Percentiles rank a stretch among this genome's conserved stretches.
phyloP scores from a whole-genome alignment of 2,888 invertebrate genomes.

The Aleiodes testaceus region DNA sequence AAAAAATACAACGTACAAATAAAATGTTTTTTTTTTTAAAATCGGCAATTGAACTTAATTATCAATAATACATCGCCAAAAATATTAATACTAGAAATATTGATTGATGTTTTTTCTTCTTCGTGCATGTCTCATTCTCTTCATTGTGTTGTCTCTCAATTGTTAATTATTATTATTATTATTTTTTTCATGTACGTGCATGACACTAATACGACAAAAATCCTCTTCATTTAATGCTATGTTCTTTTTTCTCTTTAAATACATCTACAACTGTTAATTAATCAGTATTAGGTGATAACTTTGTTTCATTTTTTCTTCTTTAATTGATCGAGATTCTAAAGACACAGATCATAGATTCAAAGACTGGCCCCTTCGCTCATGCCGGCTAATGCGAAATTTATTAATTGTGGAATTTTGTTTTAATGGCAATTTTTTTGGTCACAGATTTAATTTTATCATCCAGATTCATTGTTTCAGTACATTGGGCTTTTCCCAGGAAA shows the following conservation, averaged over 20 bases:
- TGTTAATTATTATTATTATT: slow-evolving; percentile 21
- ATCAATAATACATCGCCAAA: slow-evolving; percentile 26
- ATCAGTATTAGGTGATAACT: slow-evolving; percentile 43
- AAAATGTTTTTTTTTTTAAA: slow-evolving; percentile 3
- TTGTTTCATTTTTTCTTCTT: slow-evolving; percentile 37
- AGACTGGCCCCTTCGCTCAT: slow-evolving; percentile 73
- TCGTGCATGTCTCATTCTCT: slow-evolving; percentile 36
- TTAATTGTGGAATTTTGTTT: neutral
- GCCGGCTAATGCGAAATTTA: slow-evolving; percentile 61
- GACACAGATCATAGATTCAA: slow-evolving; percentile 70
- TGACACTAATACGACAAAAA: slow-evolving; percentile 34
- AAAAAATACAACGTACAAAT: slow-evolving; percentile 24
- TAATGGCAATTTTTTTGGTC: slow-evolving; percentile 21
- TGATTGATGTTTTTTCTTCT: slow-evolving; percentile 43
- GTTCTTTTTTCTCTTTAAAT: slow-evolving; percentile 35
- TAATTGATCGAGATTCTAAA: slow-evolving; percentile 67
- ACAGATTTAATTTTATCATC: slow-evolving; percentile 7
- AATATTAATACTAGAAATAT: slow-evolving; percentile 53
- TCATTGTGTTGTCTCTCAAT: slow-evolving; percentile 39
- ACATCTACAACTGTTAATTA: slow-evolving; percentile 41
- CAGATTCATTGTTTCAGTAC: slow-evolving; percentile 13
- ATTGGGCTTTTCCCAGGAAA: slow-evolving; percentile 5
- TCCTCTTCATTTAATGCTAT: slow-evolving; percentile 31
- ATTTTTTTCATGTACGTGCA: slow-evolving; percentile 30
- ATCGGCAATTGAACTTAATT: slow-evolving; percentile 23